phyloP scores from a whole-genome alignment of 2,888 invertebrate genomes.

The Ochlodes sylvanus region DNA sequence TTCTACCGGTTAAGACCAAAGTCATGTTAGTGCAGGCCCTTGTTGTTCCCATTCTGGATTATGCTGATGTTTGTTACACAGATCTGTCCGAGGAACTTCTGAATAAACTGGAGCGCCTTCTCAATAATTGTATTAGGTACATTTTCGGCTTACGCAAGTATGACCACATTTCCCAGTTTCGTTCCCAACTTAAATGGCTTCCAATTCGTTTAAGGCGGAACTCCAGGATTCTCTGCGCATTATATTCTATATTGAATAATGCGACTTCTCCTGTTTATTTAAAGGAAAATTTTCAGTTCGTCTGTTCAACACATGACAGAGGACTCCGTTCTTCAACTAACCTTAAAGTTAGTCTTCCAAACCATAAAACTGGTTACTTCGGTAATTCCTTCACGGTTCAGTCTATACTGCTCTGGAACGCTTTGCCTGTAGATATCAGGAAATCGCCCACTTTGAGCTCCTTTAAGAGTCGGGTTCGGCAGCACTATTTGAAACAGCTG shows the following conservation, averaged over 20 bases:
- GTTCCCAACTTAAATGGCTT: slow-evolving; percentile 11
- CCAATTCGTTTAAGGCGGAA: slow-evolving; percentile 9
- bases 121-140: not conserved
- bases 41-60: no score
- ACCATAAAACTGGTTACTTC: no score
- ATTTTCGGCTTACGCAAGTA: not conserved
- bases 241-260: not conserved
- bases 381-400: no score
- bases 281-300: slow-evolving; percentile 8
- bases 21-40: no score
- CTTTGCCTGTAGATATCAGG: no score
- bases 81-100: not conserved
- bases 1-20: no score
- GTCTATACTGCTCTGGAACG: no score
- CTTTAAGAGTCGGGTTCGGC: no score
- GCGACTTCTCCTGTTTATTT: slow-evolving; percentile 2
- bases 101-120: slow-evolving; percentile 3
- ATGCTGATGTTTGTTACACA: not conserved
- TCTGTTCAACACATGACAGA: not conserved
- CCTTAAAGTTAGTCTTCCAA: no score
- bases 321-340: no score
- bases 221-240: not conserved
- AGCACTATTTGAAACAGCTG: no score
- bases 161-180: not conserved
- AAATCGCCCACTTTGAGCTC: no score